Evolutionary conservation across 2,888 invertebrate genomes (phyloP), one percentile per base, ranked within the genome.

Genomic region (Stegophylla sp.): DNA sequence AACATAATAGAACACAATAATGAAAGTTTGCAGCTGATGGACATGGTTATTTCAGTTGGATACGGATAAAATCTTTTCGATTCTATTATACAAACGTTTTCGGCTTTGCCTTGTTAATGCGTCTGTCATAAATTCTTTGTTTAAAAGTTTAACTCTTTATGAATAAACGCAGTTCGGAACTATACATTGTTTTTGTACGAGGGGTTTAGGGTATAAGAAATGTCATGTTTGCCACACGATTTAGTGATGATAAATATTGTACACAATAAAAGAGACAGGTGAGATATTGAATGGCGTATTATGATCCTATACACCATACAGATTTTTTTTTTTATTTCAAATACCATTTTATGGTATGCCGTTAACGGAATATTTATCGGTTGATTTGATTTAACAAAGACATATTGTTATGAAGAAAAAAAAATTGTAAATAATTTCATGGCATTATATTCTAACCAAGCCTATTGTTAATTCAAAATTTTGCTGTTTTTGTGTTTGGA

Each of bases 191-290:
- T n/a, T 10, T n/a, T 10, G 9, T 10, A 26, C 15, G 23, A 23
- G 2, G 28, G 17, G 28, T 7, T 10, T 17, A 61, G 61, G 3
- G 61, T 26, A 28, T 61, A 28, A 61, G 34, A 3, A 61, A 34
- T 34, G 61, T 34, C 26, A 17, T 17, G 61, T 61, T 12, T 1
- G 28, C 61, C n/a, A 28, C 61, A 28, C 28, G 61, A 61, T 61
- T 61, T 34, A 28, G 17, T 17, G 61, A 28, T 28, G 61, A 61
- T 61, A 61, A 61, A 61, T 61, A 61, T 28, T 61, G 61, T 61
- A 17, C 61, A 15, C 3, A 34, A 7, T 59, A 7, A 12, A 61
- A 61, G 10, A 20, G 17, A 28, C 61, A 61, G 61, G 61, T 61
- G 61, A 61, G 28, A 23, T 28, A 61, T 28, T 34, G 61, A 61